Percentiles rank a stretch among this genome's conserved stretches.
Evolutionary conservation across 2,113 vertebrate genomes (phyloP).

Genomic region (Rhagologus leucostigma): DNA sequence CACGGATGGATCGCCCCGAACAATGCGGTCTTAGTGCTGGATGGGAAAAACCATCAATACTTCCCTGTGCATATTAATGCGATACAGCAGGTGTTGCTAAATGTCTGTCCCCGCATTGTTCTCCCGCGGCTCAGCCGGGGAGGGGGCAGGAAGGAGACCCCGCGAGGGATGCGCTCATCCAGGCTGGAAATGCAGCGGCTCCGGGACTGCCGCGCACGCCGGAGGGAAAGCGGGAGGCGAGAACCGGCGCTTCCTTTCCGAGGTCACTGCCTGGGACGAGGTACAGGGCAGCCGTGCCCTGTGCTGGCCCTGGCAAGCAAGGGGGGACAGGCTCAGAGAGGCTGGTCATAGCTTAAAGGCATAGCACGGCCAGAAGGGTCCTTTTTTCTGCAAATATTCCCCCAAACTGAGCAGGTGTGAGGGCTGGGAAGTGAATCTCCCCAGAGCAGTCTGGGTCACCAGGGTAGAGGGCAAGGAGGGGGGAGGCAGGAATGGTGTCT

Average conservation of each 20-base stretch:
- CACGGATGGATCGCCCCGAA: constrained; percentile 59
- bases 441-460: not conserved
- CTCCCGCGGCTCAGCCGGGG: not conserved
- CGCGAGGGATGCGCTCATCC: not conserved
- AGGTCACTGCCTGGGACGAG: not conserved
- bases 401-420: not conserved
- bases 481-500: not conserved
- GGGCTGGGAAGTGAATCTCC: not conserved
- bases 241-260: not conserved
- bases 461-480: not conserved
- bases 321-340: not conserved
- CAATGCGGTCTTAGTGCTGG: constrained; percentile 69
- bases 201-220: not conserved
- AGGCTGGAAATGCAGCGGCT: not conserved
- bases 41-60: constrained; percentile 33
- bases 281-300: not conserved
- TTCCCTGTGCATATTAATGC: constrained; percentile 73
- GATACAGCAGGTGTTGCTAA: constrained; percentile 75
- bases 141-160: constrained; percentile 24
- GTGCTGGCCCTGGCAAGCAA: not conserved
- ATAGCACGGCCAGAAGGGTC: not conserved
- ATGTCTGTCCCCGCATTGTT: constrained; percentile 67
- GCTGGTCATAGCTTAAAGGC: not conserved
- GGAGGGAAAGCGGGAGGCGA: not conserved
- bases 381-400: not conserved